Evolutionary conservation across 2,888 invertebrate genomes (phyloP), one percentile per base, ranked within the genome.

Genomic region (Drosophila greeni): DNA sequence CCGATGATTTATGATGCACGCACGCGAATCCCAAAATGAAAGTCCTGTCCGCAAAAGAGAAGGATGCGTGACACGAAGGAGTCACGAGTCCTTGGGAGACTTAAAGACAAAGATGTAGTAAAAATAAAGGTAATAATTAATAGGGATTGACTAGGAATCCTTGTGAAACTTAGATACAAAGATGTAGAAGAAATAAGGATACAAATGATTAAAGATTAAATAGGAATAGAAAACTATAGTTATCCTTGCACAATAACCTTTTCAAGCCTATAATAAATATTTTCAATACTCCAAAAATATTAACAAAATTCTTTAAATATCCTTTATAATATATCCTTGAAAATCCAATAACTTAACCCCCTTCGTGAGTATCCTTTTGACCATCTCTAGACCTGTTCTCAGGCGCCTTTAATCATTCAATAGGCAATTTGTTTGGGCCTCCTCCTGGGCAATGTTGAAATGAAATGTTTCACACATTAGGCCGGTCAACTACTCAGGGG

Each of bases 391-490:
- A 33, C 29, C 56, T 34, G 24, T 18, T 36, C 51, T 12, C 8
- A 47, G 49, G 62, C 55, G 65, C 76, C 67, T 78, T 81, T 81
- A 81, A 81, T 81, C 82, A 84, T 84, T 84, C 84, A 84, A 84
- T 82, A 82, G 84, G 75, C 84, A 83, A 84, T 84, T 84, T 84
- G 83, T 83, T 82, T 72, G 57, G 65, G 42, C 60, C 45, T 69
- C 66, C 55, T 45, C 64, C 55, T 40, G 64, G 62, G 68, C 62
- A 61, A 61, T 58, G 36, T 49, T 20, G 67, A 82, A 79, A 76
- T 73, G 80, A 79, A 82, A 79, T 82, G 74, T 72, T 79, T 76
- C 71, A 76, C 78, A 79, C 76, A 75, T 74, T 76, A 72, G 48
- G 55, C 58, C 34, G 60, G 51, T 39, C 66, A 55, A 60, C 67